Base-by-base conservation (phyloP, 2,797 vertebrate genomes). In the Ispidina lecontei region DNA sequence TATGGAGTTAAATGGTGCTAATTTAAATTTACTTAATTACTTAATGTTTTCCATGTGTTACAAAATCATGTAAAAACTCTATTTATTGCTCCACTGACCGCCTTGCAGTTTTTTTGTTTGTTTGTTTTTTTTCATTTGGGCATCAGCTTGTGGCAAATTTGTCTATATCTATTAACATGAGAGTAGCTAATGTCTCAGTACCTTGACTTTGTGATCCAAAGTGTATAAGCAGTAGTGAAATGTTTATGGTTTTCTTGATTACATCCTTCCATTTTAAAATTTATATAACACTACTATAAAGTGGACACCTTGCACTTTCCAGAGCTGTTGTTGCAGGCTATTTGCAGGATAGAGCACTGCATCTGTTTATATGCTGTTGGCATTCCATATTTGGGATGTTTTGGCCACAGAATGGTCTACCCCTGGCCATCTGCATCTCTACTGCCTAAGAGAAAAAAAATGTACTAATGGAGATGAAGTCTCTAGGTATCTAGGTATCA, bases 211-310 rank as follows among this genome's bases (percentile, higher is more conserved):
- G 58, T 62, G 62, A 83, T 28, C 51, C 55, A 77, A 83, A 73
- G 25, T 88, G 9, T 52, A 37, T 26, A 67, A 87, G 22, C 35
- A 67, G 9, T 29, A 75, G 11, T 65, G 55, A 92, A 86, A 73
- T 78, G 51, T 84, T 88, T 63, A 87, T 49, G n/a, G 25, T 63
- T 84, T 91, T 70, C 43, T 90, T 83, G 59, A 75, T 75, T 88
- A 56, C n/a, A 47, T 63, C 55, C 81, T 91, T 86, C 39, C 21
- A 51, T 90, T 93, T 94, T 74, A 86, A 55, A 86, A 26, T 68
- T 83, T 93, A 75, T 84, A 76, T 52, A 78, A 35, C 49, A 29
- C 41, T 67, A 31, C 15, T 65, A 39, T 69, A 69, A 88, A 85
- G 16, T 39, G 10, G 15, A 86, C 25, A 59, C 22, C 15, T 23